Base-by-base conservation (phyloP, 2,888 invertebrate genomes). In the Bellardia pandia region DNA sequence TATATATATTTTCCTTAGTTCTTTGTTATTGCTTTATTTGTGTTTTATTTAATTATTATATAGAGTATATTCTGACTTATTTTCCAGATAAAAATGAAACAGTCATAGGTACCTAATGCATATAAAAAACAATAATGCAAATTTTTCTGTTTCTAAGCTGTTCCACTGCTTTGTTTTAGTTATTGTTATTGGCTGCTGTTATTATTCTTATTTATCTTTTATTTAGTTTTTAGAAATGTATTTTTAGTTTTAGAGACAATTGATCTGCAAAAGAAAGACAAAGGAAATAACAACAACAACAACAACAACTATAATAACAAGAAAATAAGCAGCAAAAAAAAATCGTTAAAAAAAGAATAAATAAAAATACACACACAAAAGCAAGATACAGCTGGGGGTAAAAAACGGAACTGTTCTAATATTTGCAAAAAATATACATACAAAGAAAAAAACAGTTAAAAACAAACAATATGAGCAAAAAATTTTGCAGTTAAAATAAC, bases 361-460 rank as follows among this genome's bases (percentile, higher is more conserved):
- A 42, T 45, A 80, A 74, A 74, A 74, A 74, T 53, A 56, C 42
- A 60, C 11, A 62, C 11, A 62, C 23, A 45, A 75, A 56, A 66
- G 14, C 53, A 11, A 72, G 30, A 60, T 62, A 40, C 62, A 56
- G 42, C 45, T 69, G 69, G 48, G 48, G 37, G 37, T 48, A 40
- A 77, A 40, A 40, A 23, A 23, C 23, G 9, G 5, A 30, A 76
- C 33, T 58, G 62, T 45, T 30, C 14, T 23, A 40, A 42, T 30
- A 23, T 9, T 23, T 23, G 51, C 78, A 69, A 56, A 60, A 51
- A 45, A 58, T n/a, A 16, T 2, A 40, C 6, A 8, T n/a, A 16
- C 11, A 40, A 14, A 13, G 13, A 42, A 23, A 37, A 23, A 69
- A 33, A 69, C 33, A 30, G 37, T 51, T 16, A n/a, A 16, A 30